These are phyloP conservation scores for Gymnoscopelus braueri DNA, from an alignment of 2,797 vertebrate genomes.

Conservation along the genomic window DNA sequence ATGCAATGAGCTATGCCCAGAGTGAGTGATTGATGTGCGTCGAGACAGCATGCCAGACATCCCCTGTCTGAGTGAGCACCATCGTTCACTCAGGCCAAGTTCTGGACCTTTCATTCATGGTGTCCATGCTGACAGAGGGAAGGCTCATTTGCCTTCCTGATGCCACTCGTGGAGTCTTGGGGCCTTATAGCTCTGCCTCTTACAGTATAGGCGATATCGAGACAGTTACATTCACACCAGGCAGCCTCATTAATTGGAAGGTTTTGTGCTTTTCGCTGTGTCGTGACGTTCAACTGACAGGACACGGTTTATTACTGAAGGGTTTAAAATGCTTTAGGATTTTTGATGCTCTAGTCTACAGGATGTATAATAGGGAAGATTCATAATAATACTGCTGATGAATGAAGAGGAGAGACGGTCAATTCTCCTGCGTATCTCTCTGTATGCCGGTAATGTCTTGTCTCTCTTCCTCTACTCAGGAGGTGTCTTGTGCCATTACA, in stretches of 20 bases:
- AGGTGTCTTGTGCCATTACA: conserved; percentile 21
- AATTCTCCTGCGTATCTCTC: not conserved
- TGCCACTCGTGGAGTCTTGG: conserved; percentile 21
- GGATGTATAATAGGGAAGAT: conserved; percentile 28
- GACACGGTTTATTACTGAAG: conserved; percentile 24
- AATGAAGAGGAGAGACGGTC: not conserved
- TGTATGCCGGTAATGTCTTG: conserved; percentile 37
- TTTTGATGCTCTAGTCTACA: conserved; percentile 19
- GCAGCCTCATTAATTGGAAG: conserved; percentile 16
- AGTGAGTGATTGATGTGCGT: conserved; percentile 23
- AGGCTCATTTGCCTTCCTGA: conserved; percentile 37
- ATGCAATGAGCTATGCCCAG: conserved; percentile 33
- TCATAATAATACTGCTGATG: conserved; percentile 25
- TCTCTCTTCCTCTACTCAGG: conserved; percentile 15
- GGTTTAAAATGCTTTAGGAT: conserved; percentile 5
- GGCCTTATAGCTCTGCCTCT: conserved; percentile 12
- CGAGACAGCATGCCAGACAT: conserved; percentile 22
- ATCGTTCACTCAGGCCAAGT: conserved; percentile 9
- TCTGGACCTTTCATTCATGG: conserved; percentile 21
- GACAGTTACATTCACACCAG: conserved; percentile 29
- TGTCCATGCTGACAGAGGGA: conserved; percentile 11
- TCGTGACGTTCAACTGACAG: conserved; percentile 30
- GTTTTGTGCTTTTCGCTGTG: conserved; percentile 7
- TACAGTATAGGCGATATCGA: not conserved
- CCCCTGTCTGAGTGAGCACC: conserved; percentile 34